Evolutionary conservation across 2,888 invertebrate species (phyloP).

Genomic region (Synergus laeviventris): DNA sequence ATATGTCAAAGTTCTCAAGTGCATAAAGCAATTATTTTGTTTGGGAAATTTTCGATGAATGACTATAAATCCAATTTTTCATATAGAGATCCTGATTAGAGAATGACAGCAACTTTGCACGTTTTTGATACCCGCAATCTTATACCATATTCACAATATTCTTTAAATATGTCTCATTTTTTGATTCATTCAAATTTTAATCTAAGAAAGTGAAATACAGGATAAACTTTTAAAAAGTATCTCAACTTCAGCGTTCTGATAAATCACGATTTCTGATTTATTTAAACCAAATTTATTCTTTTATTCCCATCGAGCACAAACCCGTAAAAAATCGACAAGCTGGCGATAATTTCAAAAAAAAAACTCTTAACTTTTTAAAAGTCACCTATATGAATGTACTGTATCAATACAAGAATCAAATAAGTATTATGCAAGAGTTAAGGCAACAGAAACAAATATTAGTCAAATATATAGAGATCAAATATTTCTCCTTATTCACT

Average conservation of each 20-base stretch:
- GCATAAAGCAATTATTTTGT: neutral
- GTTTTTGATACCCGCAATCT: neutral
- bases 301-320: no score
- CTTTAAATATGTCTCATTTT: neutral
- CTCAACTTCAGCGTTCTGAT: neutral
- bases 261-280: neutral
- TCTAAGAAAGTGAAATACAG: neutral
- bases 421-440: neutral
- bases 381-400: no score
- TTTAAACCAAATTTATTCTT: neutral
- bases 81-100: neutral
- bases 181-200: neutral
- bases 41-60: neutral
- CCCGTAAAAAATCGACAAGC: no score
- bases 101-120: neutral
- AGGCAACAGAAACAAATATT: neutral
- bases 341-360: no score
- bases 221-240: neutral
- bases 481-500: neutral
- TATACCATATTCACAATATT: neutral
- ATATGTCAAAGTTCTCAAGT: neutral
- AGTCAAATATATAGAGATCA: conserved; percentile 1
- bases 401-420: no score
- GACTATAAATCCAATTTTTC: neutral
- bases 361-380: no score